Percentiles rank a stretch among this genome's conserved stretches.
Conservation (phyloP, 2,888 invertebrate species). For the Dilophus febrilis region DNA sequence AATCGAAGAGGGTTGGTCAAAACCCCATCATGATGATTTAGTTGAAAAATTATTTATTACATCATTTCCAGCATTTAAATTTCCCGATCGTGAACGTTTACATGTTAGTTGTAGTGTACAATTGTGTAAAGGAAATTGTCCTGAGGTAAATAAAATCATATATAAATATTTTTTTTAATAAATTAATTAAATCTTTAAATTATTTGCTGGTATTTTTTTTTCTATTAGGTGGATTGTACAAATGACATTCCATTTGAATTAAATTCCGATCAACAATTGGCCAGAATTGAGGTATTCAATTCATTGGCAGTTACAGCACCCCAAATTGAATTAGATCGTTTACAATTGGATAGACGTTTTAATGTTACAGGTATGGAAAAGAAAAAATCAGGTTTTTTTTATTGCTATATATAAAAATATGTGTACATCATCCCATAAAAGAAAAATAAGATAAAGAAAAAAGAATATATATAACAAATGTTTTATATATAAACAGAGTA, state of each 20-base stretch:
- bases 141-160: constrained; percentile 31
- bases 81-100: constrained; percentile 59
- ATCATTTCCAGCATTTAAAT: constrained; percentile 66
- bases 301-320: constrained; percentile 65
- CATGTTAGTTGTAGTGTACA: constrained; percentile 63
- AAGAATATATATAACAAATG: too few species aligned
- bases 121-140: constrained; percentile 56
- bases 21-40: constrained; percentile 26
- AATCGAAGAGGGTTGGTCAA: constrained; percentile 30
- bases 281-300: constrained; percentile 54
- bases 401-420: too few species aligned
- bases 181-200: constrained; percentile 16
- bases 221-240: constrained; percentile 29
- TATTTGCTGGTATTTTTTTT: constrained; percentile 1
- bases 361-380: constrained; percentile 26
- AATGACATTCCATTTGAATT: constrained; percentile 22
- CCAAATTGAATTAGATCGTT: constrained; percentile 49
- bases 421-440: too few species aligned
- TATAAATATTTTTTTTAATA: not conserved
- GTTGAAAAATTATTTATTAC: constrained; percentile 31
- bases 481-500: too few species aligned
- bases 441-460: too few species aligned
- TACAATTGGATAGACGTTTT: constrained; percentile 23
- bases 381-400: not conserved
- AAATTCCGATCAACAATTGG: constrained; percentile 25